A percentile compares a stretch with the other conserved stretches of the same genome.
phyloP scores from a whole-genome alignment of 2,888 invertebrate species.

The Sylvicola fuscatus region DNA sequence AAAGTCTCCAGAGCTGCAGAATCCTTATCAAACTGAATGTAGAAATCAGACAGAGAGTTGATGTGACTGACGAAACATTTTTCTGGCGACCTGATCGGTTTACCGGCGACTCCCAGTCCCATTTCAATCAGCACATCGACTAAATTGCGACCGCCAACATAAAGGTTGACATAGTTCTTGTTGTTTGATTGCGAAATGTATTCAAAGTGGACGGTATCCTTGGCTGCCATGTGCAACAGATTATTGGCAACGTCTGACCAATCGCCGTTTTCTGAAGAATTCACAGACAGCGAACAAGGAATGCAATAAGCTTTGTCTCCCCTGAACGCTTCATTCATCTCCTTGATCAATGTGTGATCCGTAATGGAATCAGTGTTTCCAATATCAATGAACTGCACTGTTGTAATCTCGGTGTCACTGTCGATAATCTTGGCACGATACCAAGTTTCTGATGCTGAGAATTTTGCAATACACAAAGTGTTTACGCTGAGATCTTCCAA shows the following conservation, averaged over 20 bases:
- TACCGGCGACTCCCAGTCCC: conserved; percentile 23
- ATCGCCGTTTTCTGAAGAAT: conserved; percentile 37
- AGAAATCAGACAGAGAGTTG: conserved; percentile 55
- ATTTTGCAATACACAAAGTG: conserved; percentile 53
- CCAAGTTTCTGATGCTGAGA: conserved; percentile 70
- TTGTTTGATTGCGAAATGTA: conserved; percentile 16
- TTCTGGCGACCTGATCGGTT: conserved; percentile 26
- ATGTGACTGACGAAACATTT: conserved; percentile 55
- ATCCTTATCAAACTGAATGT: conserved; percentile 53
- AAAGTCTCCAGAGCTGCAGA: conserved; percentile 34
- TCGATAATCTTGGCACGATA: conserved; percentile 80
- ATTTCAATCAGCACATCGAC: conserved; percentile 32
- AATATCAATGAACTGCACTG: conserved; percentile 56
- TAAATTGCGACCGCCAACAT: conserved; percentile 1
- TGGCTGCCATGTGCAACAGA: conserved; percentile 29
- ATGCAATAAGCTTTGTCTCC: conserved; percentile 33
- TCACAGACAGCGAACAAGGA: conserved; percentile 44
- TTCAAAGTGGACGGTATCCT: conserved; percentile 19
- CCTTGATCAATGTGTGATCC: conserved; percentile 37
- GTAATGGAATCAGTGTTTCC: conserved; percentile 58
- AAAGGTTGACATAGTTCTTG: neutral
- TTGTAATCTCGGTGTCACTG: conserved; percentile 50
- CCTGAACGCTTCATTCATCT: conserved; percentile 36
- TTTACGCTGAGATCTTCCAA: conserved; percentile 36
- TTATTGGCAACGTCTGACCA: conserved; percentile 44